phyloP scores from a whole-genome alignment of 2,888 invertebrate genomes.

The Drosophila macrospina region DNA sequence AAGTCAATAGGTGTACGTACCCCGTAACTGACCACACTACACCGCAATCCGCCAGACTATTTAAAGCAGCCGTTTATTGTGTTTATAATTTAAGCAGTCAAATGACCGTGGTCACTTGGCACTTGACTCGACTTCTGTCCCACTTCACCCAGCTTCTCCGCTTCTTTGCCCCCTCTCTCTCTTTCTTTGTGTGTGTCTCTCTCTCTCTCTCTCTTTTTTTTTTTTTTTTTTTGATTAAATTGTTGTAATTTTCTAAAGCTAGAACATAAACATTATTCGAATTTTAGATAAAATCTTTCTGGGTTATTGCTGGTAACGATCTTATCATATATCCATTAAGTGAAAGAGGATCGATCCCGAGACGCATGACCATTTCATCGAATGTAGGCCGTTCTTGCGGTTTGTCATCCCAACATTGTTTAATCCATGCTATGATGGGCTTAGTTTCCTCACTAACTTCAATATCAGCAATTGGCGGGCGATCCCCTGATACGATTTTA shows the following conservation, averaged over 20 bases:
- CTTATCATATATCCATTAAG: background rate
- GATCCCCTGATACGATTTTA: background rate
- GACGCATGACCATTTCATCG: background rate
- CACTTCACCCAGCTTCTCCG: constrained; percentile 5
- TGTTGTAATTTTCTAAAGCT: constrained; percentile 36
- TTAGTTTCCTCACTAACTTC: background rate
- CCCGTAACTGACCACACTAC: no score
- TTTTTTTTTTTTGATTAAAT: no score
- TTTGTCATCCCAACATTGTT: constrained; percentile 43
- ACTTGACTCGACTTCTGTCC: constrained; percentile 45
- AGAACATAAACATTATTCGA: background rate
- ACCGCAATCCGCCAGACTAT: no score
- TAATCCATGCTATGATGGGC: background rate
- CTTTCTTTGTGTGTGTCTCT: no score
- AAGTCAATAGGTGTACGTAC: constrained; percentile 71
- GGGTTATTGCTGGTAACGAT: background rate
- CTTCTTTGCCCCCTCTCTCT: background rate
- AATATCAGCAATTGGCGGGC: constrained; percentile 15
- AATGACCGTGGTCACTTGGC: constrained; percentile 52
- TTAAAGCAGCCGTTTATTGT: constrained; percentile 19
- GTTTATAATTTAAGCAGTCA: constrained; percentile 32
- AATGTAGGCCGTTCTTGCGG: constrained; percentile 18
- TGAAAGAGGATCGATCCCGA: background rate
- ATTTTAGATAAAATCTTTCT: background rate
- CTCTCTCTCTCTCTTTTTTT: background rate